Conservation (phyloP, 2,113 vertebrate species). For the Ictalurus furcatus region DNA sequence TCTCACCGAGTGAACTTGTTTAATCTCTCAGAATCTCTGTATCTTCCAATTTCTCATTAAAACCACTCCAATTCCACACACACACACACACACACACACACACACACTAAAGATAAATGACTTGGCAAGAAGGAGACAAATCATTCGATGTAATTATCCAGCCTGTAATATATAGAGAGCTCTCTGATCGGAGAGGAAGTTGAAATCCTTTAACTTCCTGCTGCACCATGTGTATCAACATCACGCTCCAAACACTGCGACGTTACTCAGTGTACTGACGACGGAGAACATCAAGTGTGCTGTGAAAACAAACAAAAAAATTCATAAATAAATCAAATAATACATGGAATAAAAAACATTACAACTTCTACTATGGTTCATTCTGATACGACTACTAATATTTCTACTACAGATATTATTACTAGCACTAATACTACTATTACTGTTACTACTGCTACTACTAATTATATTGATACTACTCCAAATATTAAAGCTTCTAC, state of each 20-base stretch:
- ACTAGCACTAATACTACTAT: not conserved
- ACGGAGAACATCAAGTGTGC: not conserved
- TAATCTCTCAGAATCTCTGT: not conserved
- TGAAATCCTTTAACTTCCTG: constrained; percentile 5
- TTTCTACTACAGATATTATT: not conserved
- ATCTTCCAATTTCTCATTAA: not conserved
- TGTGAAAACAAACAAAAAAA: not conserved
- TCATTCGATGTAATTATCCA: constrained; percentile 1
- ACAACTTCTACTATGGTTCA: not conserved
- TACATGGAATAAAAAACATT: not conserved
- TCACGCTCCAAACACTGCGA: no score
- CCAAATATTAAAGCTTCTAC: not conserved
- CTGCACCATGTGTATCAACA: not conserved
- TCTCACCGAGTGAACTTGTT: not conserved
- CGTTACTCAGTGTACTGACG: not conserved
- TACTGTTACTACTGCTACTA: not conserved
- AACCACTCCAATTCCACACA: not conserved
- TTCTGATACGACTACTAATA: not conserved
- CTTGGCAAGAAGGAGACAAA: not conserved
- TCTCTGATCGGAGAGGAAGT: not conserved
- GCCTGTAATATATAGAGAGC: constrained; percentile 15
- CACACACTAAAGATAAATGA: constrained; percentile 7
- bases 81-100: constrained; percentile 9
- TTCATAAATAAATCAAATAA: not conserved
- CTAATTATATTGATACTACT: not conserved